Base-by-base conservation (phyloP, 2,888 invertebrate species). In the Acanthoscelides obtectus region DNA sequence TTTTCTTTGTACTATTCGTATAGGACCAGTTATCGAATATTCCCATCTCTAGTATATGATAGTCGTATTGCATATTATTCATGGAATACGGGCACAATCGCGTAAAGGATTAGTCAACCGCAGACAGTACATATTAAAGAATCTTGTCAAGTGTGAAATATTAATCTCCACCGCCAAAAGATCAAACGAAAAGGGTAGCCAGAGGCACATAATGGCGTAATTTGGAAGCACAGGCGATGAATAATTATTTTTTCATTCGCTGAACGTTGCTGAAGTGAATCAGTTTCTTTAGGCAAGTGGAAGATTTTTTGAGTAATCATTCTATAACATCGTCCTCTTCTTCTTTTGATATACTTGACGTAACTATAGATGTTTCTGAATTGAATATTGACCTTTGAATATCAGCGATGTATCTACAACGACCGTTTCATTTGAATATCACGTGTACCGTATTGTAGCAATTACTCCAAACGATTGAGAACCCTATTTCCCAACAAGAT, bases 81-180 rank as follows among this genome's bases (percentile, higher is more conserved):
- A 45, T 45, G 17, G 45, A 45, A 45, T 45, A 12, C 45, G 45
- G 45, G 17, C 45, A 45, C 5, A 45, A 45, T 6, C 17, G 45
- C 45, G 8, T 69, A 72, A 73, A 69, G 70, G 72, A 69, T 74
- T 71, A 72, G 64, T 67, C 68, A 27, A 67, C 72, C 71, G 69
- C 74, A 72, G 22, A 69, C 21, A 25, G 67, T 72, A 63, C 67
- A 71, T 69, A 74, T 74, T 74, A 70, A 72, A 74, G 70, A 71
- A 72, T 68, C 69, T 72, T 69, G 70, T 73, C 71, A 72, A 70
- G 71, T 70, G 74, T 72, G 67, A 70, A 71, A 72, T 74, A 73
- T 74, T 74, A 70, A 72, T 72, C 71, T 72, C 68, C 68, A 65
- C 68, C 67, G 70, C 68, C 70, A 70, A 72, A 70, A 72, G 45